phyloP scores from a whole-genome alignment of 2,888 invertebrate species.

The Drosophila tanythrix region DNA sequence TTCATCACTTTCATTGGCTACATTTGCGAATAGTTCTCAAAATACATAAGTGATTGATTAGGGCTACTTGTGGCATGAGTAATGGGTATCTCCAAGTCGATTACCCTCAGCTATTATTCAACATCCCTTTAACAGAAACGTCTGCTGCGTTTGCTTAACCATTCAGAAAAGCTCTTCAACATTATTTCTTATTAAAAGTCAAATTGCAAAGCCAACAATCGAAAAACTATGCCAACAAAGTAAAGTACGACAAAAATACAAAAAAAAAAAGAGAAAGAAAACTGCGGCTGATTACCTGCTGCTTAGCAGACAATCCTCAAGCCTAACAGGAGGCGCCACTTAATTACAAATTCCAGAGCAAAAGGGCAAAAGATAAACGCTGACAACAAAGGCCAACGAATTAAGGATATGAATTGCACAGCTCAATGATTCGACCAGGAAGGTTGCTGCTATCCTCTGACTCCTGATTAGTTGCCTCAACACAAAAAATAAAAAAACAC shows the following conservation, averaged over 20 bases:
- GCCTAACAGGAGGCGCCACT: slow-evolving; percentile 34
- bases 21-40: background rate
- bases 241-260: background rate
- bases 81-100: background rate
- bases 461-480: slow-evolving; percentile 43
- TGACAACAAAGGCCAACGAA: slow-evolving; percentile 27
- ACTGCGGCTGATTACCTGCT: slow-evolving; percentile 44
- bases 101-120: background rate
- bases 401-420: slow-evolving; percentile 42
- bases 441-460: slow-evolving; percentile 21
- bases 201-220: slow-evolving; percentile 42
- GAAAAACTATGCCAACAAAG: slow-evolving; percentile 29
- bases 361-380: slow-evolving; percentile 19
- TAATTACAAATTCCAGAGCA: slow-evolving; percentile 50
- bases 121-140: slow-evolving; percentile 6
- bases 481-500: background rate
- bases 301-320: slow-evolving; percentile 18
- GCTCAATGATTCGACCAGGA: slow-evolving; percentile 37
- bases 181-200: slow-evolving; percentile 36
- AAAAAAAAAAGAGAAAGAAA: background rate
- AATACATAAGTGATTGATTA: background rate
- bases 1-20: no score
- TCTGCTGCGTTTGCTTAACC: slow-evolving; percentile 7
- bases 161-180: slow-evolving; percentile 9
- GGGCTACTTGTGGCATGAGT: background rate